Evolutionary conservation across 2,797 vertebrate genomes (phyloP).

Genomic region (Lemur catta): DNA sequence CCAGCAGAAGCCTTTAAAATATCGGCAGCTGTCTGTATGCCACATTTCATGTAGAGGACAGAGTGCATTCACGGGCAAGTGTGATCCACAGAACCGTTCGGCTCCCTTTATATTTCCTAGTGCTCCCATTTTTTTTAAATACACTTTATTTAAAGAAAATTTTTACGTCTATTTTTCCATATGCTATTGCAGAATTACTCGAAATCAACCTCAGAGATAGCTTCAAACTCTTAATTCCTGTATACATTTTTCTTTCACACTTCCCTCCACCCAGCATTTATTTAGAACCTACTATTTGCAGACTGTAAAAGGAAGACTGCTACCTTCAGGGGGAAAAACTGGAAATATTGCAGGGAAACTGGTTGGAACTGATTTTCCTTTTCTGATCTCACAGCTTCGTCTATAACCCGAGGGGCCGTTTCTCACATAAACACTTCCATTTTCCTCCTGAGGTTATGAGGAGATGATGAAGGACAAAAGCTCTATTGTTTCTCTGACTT

Average conservation of each 20-base stretch:
- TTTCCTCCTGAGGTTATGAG: conserved; percentile 60
- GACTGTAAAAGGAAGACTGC: conserved; percentile 52
- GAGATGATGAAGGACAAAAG: conserved; percentile 68
- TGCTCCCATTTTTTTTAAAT: conserved; percentile 71
- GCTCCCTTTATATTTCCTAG: conserved; percentile 70
- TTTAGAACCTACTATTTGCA: not conserved
- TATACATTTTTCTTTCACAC: not conserved
- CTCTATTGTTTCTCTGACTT: conserved; percentile 65
- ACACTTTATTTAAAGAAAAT: conserved; percentile 74
- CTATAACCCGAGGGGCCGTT: conserved; percentile 43
- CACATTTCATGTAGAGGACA: conserved; percentile 85
- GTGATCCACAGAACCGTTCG: conserved; percentile 75
- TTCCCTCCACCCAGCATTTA: not conserved
- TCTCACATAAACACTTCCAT: conserved; percentile 48
- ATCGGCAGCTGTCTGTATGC: conserved; percentile 87
- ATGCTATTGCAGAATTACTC: conserved; percentile 57
- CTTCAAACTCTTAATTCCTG: not conserved
- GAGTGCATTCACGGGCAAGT: conserved; percentile 82
- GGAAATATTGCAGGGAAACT: conserved; percentile 37
- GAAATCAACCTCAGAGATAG: not conserved
- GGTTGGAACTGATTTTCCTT: conserved; percentile 52
- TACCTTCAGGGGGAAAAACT: not conserved
- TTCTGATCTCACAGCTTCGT: conserved; percentile 56
- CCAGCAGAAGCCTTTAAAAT: conserved; percentile 84
- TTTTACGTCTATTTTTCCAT: conserved; percentile 53